A percentile compares a stretch with the other conserved stretches of the same genome.
Evolutionary conservation across 1,140 invertebrate species (phyloP).

Genomic region (Penaeus chinensis): DNA sequence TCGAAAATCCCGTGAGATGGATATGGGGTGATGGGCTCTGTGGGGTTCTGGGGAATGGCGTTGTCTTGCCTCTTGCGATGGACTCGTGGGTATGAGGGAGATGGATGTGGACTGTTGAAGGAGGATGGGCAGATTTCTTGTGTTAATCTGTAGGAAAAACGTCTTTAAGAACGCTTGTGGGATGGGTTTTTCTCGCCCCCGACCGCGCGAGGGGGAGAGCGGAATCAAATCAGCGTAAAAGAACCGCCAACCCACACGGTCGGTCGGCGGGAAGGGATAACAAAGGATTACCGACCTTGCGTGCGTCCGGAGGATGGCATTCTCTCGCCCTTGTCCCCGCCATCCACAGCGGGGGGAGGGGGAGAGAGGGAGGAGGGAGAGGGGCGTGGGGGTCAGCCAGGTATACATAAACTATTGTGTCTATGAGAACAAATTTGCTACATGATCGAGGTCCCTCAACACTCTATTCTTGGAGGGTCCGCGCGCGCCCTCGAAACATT

Average conservation of each 20-base stretch:
- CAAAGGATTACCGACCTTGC: neutral
- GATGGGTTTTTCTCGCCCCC: too few species aligned
- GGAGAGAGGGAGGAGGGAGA: neutral
- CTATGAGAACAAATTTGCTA: slow-evolving; percentile 54
- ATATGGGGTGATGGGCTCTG: neutral
- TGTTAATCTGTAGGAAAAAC: too few species aligned
- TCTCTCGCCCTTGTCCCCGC: neutral
- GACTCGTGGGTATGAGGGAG: too few species aligned
- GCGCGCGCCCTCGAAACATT: neutral
- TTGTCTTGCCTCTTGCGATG: too few species aligned
- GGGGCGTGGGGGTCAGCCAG: neutral
- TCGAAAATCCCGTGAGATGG: neutral
- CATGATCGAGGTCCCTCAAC: slow-evolving; percentile 41
- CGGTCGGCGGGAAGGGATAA: too few species aligned
- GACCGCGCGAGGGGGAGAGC: neutral
- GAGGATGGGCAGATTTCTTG: too few species aligned
- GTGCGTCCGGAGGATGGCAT: neutral
- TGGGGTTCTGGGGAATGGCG: too few species aligned
- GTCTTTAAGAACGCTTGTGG: too few species aligned
- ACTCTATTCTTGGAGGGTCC: neutral
- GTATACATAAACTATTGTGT: slow-evolving; percentile 38
- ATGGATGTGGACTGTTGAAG: too few species aligned
- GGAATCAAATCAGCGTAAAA: neutral
- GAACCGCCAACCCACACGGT: neutral
- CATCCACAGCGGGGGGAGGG: neutral